Conservation (phyloP, 2,888 invertebrate genomes). For the Rhagophthalmus giganteus region DNA sequence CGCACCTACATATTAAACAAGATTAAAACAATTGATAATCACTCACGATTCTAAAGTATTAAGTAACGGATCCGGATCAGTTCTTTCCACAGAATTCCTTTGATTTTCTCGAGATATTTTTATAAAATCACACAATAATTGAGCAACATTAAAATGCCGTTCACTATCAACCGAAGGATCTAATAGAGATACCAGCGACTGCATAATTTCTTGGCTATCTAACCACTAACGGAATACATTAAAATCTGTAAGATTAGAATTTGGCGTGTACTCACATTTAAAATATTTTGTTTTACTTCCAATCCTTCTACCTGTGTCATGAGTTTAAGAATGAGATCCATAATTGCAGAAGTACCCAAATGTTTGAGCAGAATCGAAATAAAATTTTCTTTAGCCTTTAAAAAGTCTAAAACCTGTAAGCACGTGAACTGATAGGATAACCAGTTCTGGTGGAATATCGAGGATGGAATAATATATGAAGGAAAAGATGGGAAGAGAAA, state of each 20-base stretch:
- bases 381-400: slow-evolving; percentile 85
- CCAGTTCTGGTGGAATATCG: slow-evolving; percentile 70
- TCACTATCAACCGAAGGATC: slow-evolving; percentile 70
- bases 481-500: slow-evolving; percentile 35
- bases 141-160: slow-evolving; percentile 84
- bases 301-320: slow-evolving; percentile 80
- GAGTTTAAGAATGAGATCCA: slow-evolving; percentile 86
- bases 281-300: slow-evolving; percentile 71
- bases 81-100: slow-evolving; percentile 62
- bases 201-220: slow-evolving; percentile 83
- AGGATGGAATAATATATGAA: slow-evolving; percentile 36
- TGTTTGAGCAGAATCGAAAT: slow-evolving; percentile 85
- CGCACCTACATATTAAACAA: slow-evolving; percentile 5
- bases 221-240: slow-evolving; percentile 71
- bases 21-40: not conserved
- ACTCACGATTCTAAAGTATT: slow-evolving; percentile 74
- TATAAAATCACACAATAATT: slow-evolving; percentile 86
- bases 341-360: slow-evolving; percentile 91
- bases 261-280: slow-evolving; percentile 61
- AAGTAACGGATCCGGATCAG: slow-evolving; percentile 73
- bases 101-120: slow-evolving; percentile 64
- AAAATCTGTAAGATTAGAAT: slow-evolving; percentile 1
- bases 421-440: slow-evolving; percentile 90
- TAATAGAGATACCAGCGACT: slow-evolving; percentile 71
- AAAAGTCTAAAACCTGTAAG: slow-evolving; percentile 89